Base-by-base conservation (phyloP, 64 coral and sea anemone genomes). In the Trachythela sp. region DNA sequence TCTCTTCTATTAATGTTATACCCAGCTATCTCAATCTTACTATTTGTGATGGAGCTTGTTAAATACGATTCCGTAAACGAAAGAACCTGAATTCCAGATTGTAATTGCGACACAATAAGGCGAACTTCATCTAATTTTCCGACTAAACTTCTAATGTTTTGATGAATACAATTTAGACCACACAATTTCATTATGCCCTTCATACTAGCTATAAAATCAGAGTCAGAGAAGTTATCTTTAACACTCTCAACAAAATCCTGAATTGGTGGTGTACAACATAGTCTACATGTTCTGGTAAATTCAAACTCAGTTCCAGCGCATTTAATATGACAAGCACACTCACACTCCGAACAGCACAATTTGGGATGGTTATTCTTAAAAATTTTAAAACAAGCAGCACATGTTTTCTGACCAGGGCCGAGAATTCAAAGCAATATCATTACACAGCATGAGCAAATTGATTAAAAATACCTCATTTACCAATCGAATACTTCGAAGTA, bases 151-250 rank as follows among this genome's bases (percentile, higher is more conserved):
- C 56, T 20, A 64, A 64, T 64, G 22, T 45, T 64, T 64, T 64
- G 56, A 72, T 88, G 60, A 17, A 88, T 70, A 88, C 86, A 88
- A 32, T 87, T 85, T 32, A 85, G 20, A 26, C 84, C 84, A 41
- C 84, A 37, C 42, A 45, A 6, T 11, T 45, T 11, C 6, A 17
- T 48, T 22, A 29, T 22, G 40, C 4, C 1, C 17, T 11, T 45
- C 42, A 45, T 45, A 85, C 30, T 38, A 24, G 20, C 40, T 26
- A 29, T 30, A 85, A 31, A 30, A 29, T 39, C 39, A 37, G 80
- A 84, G 38, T 84, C n/a, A 84, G 27, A 13, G 33, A 14, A n/a
- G 17, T 11, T 45, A 11, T 11, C 11, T 4, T 45, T 45, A 45
- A 6, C 42, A 45, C 11, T 11, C 11, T 11, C 42, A 11, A 11